Evolutionary conservation across 2,113 vertebrate species (phyloP).

Genomic region (Mobula hypostoma): DNA sequence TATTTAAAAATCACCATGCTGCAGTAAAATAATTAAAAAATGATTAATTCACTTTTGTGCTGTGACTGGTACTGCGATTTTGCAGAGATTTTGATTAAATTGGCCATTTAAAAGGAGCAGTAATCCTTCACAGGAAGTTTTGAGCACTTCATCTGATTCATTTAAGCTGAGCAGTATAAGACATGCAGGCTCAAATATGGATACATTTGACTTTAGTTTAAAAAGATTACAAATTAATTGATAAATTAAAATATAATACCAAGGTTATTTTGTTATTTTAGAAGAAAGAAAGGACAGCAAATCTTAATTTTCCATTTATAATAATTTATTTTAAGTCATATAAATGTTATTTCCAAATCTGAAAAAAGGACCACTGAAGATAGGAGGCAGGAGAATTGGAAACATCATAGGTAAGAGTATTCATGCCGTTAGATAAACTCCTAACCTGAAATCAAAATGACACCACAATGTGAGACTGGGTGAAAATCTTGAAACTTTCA

Average conservation of each 20-base stretch:
- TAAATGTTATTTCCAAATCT: not conserved
- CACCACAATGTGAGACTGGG: not conserved
- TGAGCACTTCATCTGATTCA: constrained; percentile 20
- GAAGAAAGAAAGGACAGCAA: not conserved
- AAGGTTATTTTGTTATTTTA: not conserved
- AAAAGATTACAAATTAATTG: not conserved
- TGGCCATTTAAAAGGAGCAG: constrained; percentile 35
- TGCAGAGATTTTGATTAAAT: constrained; percentile 37
- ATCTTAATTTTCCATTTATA: not conserved
- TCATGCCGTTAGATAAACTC: not conserved
- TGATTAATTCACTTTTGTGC: constrained; percentile 37
- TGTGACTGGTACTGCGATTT: constrained; percentile 25
- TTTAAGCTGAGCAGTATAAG: constrained; percentile 16
- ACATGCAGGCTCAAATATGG: not conserved
- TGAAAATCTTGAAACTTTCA: not conserved
- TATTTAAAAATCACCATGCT: not conserved
- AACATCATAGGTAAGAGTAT: not conserved
- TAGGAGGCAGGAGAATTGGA: not conserved
- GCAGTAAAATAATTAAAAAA: constrained; percentile 31
- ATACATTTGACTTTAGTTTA: not conserved
- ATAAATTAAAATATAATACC: constrained; percentile 29
- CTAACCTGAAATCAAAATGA: constrained; percentile 1
- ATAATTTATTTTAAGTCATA: not conserved
- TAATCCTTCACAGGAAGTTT: constrained; percentile 27
- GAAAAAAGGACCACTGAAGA: not conserved